phyloP scores from a whole-genome alignment of 2,113 vertebrate genomes.

The Pollachius pollachius region DNA sequence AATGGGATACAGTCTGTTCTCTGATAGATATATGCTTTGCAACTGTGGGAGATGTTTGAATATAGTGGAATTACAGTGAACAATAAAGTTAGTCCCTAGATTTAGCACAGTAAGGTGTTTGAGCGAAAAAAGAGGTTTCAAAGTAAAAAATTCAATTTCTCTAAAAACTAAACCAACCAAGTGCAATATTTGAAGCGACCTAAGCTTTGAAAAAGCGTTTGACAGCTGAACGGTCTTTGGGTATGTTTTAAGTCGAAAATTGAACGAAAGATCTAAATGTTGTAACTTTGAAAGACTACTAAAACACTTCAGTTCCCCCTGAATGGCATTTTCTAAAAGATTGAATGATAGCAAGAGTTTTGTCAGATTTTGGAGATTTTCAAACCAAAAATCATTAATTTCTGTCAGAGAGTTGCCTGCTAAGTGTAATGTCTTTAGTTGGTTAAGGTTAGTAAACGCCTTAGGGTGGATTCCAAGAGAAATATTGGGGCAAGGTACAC shows the following conservation, averaged over 20 bases:
- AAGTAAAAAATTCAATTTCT: conserved; percentile 55
- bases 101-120: conserved; percentile 67
- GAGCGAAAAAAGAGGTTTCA: conserved; percentile 65
- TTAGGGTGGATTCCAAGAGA: conserved; percentile 60
- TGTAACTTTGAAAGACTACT: conserved; percentile 51
- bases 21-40: conserved; percentile 74
- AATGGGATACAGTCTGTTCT: conserved; percentile 75
- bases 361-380: conserved; percentile 52
- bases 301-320: conserved; percentile 59
- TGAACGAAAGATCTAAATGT: conserved; percentile 75
- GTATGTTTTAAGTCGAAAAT: conserved; percentile 61
- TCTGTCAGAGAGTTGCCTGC: conserved; percentile 62
- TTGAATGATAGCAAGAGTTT: conserved; percentile 64
- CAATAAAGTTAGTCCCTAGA: conserved; percentile 80
- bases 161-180: conserved; percentile 76
- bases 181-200: conserved; percentile 63
- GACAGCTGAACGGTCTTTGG: conserved; percentile 55
- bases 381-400: conserved; percentile 65
- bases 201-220: conserved; percentile 60
- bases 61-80: conserved; percentile 50
- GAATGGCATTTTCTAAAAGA: conserved; percentile 47
- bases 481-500: conserved; percentile 54
- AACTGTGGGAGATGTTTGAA: conserved; percentile 59
- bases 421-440: conserved; percentile 52
- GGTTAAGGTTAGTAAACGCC: conserved; percentile 56